A percentile compares a stretch with the other conserved stretches of the same genome.
phyloP scores from a whole-genome alignment of 2,797 vertebrate species.

The Xyrichtys novacula region DNA sequence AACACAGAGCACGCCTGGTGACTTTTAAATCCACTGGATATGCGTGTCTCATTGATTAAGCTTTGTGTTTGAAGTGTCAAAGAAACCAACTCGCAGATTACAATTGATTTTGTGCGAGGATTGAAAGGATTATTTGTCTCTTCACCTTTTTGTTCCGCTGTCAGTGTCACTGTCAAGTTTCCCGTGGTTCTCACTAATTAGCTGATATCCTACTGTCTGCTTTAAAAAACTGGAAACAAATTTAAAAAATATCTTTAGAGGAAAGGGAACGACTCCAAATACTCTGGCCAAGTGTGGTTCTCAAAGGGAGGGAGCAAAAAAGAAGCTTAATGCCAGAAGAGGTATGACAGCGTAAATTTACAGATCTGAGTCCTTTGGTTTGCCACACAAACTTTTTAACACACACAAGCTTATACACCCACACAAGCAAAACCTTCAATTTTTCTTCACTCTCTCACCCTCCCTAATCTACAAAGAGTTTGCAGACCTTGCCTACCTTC shows the following conservation, averaged over 20 bases:
- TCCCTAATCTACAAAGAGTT: not conserved
- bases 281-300: slow-evolving; percentile 12
- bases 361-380: not conserved
- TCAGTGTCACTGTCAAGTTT: slow-evolving; percentile 24
- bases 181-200: slow-evolving; percentile 43
- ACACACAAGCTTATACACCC: not conserved
- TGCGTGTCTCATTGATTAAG: slow-evolving; percentile 49
- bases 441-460: not conserved
- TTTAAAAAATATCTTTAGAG: slow-evolving; percentile 20
- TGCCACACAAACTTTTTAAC: not conserved
- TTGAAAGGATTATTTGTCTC: slow-evolving; percentile 36
- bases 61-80: slow-evolving; percentile 50
- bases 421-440: slow-evolving; percentile 6
- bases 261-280: slow-evolving; percentile 1
- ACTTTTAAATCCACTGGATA: slow-evolving; percentile 50
- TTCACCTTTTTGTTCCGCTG: slow-evolving; percentile 43
- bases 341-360: slow-evolving; percentile 9
- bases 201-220: slow-evolving; percentile 20
- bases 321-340: not conserved
- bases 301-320: slow-evolving; percentile 12
- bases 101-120: slow-evolving; percentile 41
- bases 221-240: slow-evolving; percentile 22
- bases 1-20: slow-evolving; percentile 57
- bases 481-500: slow-evolving; percentile 82
- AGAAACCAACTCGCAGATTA: slow-evolving; percentile 55